Conservation (phyloP, 2,113 vertebrate species). For the Mormoops blainvillei region DNA sequence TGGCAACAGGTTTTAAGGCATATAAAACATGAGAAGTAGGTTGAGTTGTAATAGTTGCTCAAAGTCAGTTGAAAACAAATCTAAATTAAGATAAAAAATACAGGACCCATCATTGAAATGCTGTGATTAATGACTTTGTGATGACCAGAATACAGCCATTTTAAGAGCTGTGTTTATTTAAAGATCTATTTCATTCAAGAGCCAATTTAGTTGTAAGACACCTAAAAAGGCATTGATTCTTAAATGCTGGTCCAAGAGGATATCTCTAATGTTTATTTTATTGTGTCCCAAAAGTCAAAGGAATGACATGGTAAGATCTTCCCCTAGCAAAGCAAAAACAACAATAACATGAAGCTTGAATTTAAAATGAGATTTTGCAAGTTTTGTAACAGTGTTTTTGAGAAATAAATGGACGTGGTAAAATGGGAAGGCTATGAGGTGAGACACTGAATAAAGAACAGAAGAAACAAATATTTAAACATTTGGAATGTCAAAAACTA, state of each 20-base stretch:
- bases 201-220: neutral
- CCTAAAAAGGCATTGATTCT: neutral
- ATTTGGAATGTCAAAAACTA: neutral
- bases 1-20: conserved; percentile 43
- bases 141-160: neutral
- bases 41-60: neutral
- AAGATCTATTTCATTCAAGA: conserved; percentile 29
- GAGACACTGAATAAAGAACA: neutral
- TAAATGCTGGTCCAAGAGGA: neutral
- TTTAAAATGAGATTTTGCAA: neutral
- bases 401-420: neutral
- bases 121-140: neutral
- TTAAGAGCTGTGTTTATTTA: conserved; percentile 12
- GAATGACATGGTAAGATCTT: neutral
- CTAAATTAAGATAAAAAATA: conserved; percentile 29
- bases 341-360: neutral
- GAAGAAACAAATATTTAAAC: neutral
- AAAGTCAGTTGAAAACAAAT: conserved; percentile 1
- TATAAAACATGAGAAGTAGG: conserved; percentile 18
- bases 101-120: neutral
- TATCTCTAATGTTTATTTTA: neutral
- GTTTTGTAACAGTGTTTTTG: neutral
- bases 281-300: neutral
- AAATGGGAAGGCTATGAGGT: neutral
- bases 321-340: neutral